A percentile compares a stretch with the other conserved stretches of the same genome.
phyloP scores from a whole-genome alignment of 2,113 vertebrate species.

The Eleginops maclovinus region DNA sequence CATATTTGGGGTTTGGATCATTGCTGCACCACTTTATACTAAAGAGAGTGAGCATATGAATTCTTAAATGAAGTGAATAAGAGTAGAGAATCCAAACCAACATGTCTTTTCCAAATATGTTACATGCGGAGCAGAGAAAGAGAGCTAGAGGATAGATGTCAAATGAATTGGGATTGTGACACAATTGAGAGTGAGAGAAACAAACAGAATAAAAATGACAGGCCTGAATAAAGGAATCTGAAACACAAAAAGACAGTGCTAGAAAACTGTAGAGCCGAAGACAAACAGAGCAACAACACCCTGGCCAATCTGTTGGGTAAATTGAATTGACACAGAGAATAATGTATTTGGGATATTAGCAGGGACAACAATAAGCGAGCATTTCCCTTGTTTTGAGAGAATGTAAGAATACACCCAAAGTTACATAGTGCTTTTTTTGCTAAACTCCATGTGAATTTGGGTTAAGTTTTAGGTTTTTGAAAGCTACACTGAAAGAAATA shows the following conservation, averaged over 20 bases:
- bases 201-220: conserved; percentile 48
- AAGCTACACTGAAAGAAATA: no score
- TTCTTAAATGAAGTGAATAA: neutral
- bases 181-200: conserved; percentile 43
- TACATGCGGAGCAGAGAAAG: neutral
- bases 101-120: neutral
- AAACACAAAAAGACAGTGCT: conserved; percentile 23
- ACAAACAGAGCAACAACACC: conserved; percentile 30
- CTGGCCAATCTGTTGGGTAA: conserved; percentile 23
- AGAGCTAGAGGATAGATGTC: conserved; percentile 12
- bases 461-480: no score
- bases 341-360: conserved; percentile 21
- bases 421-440: neutral
- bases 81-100: neutral
- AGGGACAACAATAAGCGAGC: conserved; percentile 1
- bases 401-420: neutral
- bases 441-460: no score
- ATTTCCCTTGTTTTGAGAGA: neutral
- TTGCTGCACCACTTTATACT: no score
- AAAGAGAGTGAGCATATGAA: neutral
- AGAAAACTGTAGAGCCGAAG: conserved; percentile 11
- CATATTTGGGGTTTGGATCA: no score
- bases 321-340: conserved; percentile 39
- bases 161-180: conserved; percentile 33
- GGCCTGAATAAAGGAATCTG: conserved; percentile 23